phyloP scores from a whole-genome alignment of 1,140 invertebrate species.

The Rhyzopertha dominica region DNA sequence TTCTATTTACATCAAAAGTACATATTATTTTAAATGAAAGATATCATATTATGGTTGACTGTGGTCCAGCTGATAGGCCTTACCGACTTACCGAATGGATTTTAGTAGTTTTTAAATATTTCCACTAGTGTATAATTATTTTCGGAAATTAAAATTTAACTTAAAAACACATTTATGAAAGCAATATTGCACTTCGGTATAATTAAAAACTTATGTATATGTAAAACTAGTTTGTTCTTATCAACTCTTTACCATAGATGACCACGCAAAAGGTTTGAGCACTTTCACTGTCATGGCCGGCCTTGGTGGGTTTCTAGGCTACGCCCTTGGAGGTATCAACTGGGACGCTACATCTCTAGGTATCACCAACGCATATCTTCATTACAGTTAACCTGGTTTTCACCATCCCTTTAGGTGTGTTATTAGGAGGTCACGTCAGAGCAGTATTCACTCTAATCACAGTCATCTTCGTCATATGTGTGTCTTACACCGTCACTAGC shows the following conservation, averaged over 20 bases:
- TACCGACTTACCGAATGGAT: too few relatives aligned
- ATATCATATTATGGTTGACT: too few relatives aligned
- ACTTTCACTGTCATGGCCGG: conserved; percentile 97
- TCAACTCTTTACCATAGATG: conserved; percentile 58
- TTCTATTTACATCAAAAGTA: too few relatives aligned
- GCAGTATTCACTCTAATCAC: conserved; percentile 87
- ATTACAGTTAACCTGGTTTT: not conserved
- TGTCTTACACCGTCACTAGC: conserved; percentile 74
- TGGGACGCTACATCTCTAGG: conserved; percentile 84
- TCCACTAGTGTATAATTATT: too few relatives aligned
- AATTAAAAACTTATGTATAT: conserved; percentile 1
- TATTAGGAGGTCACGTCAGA: conserved; percentile 82
- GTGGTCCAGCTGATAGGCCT: too few relatives aligned
- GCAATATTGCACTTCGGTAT: too few relatives aligned
- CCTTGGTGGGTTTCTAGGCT: conserved; percentile 88
- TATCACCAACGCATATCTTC: too few relatives aligned
- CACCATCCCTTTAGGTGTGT: conserved; percentile 51
- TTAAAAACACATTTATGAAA: too few relatives aligned
- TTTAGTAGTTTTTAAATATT: too few relatives aligned
- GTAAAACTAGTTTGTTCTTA: too few relatives aligned
- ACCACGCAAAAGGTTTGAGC: conserved; percentile 86
- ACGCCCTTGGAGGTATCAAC: conserved; percentile 86
- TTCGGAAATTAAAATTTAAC: too few relatives aligned
- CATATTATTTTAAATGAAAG: too few relatives aligned
- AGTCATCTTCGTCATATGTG: conserved; percentile 78